These are phyloP conservation scores for Eolophus roseicapilla DNA, from an alignment of 2,113 vertebrate species.

Conservation along the genomic window DNA sequence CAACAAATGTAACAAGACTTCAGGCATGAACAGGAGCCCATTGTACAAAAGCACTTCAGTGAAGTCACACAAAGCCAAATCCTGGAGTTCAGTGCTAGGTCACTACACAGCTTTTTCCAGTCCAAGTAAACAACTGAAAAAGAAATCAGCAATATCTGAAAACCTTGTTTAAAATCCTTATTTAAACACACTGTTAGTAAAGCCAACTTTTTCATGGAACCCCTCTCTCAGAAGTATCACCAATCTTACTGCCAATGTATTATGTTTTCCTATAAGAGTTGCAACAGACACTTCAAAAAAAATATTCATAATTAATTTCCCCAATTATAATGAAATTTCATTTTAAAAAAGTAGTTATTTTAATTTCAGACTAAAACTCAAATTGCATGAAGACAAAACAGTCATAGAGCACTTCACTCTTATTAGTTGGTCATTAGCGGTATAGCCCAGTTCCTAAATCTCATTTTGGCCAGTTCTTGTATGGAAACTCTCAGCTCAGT, in stretches of 20 bases:
- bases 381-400: not conserved
- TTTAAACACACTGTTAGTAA: not conserved
- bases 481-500: not conserved
- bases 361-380: not conserved
- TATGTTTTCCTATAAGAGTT: not conserved
- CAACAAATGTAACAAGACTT: constrained; percentile 1
- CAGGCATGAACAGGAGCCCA: not conserved
- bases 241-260: not conserved
- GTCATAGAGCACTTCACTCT: not conserved
- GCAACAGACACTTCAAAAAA: not conserved
- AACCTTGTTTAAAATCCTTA: not conserved
- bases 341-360: not conserved
- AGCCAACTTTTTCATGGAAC: not conserved
- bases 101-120: not conserved
- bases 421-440: not conserved
- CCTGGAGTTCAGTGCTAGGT: not conserved
- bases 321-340: not conserved
- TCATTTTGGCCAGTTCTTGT: not conserved
- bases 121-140: not conserved
- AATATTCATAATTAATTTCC: not conserved
- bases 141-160: not conserved
- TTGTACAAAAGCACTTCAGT: not conserved
- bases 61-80: constrained; percentile 19
- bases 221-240: not conserved
- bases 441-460: not conserved